A percentile compares a stretch with the other conserved stretches of the same genome.
These are phyloP conservation scores for Pammene fasciana DNA, from an alignment of 2,888 invertebrate genomes.

Conservation along the genomic window DNA sequence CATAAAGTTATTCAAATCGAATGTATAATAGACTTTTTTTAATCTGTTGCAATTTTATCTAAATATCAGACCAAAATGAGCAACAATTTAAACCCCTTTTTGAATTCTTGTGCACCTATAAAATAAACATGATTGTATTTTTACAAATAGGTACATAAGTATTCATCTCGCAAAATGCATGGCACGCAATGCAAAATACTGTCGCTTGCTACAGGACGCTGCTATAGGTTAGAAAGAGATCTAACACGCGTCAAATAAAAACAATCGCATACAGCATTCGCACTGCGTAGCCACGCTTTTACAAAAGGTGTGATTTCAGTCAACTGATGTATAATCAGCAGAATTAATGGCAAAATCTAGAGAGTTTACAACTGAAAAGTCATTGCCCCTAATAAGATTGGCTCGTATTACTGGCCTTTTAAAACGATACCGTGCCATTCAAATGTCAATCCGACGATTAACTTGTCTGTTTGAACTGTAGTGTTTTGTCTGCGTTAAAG, in stretches of 20 bases:
- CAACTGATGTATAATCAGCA: too few species aligned
- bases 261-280: slow-evolving; percentile 26
- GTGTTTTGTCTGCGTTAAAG: slow-evolving; percentile 6
- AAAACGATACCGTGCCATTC: slow-evolving; percentile 12
- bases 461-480: slow-evolving; percentile 4
- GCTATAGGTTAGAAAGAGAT: slow-evolving; percentile 17
- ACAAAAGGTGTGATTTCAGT: too few species aligned
- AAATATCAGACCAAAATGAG: background rate
- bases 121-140: background rate
- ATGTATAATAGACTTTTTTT: background rate
- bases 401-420: background rate
- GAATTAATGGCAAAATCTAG: background rate
- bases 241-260: background rate
- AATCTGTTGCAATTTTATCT: slow-evolving; percentile 18
- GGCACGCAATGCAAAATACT: slow-evolving; percentile 23
- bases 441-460: slow-evolving; percentile 18
- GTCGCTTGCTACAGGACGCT: slow-evolving; percentile 8
- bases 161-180: slow-evolving; percentile 5
- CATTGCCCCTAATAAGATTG: background rate
- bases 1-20: too few species aligned
- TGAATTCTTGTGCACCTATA: background rate
- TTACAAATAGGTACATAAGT: background rate
- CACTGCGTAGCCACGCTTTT: slow-evolving; percentile 10
- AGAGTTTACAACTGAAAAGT: background rate
- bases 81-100: background rate